A percentile compares a stretch with the other conserved stretches of the same genome.
These are phyloP conservation scores for Montipora foliosa DNA, from an alignment of 64 coral and sea anemone species.

Conservation along the genomic window DNA sequence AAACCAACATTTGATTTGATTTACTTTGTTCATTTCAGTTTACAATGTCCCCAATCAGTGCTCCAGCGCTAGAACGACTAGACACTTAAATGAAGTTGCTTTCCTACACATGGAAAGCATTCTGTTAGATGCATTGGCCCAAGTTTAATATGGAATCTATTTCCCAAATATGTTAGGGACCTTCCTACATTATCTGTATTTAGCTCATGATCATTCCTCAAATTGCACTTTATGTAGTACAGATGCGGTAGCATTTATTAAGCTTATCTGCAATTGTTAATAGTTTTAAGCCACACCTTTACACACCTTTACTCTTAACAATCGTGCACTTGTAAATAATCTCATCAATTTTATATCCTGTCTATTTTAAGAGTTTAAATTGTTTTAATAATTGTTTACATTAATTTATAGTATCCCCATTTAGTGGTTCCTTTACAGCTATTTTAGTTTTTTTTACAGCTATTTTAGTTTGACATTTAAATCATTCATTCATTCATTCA, in stretches of 20 bases:
- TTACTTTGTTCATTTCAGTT: no score
- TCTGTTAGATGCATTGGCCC: background rate
- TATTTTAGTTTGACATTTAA: background rate
- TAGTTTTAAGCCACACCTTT: background rate
- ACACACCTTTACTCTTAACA: background rate
- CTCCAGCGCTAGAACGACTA: no score
- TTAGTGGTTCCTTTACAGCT: slow-evolving; percentile 7
- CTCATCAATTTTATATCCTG: background rate
- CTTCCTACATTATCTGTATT: background rate
- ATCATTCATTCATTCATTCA: no score
- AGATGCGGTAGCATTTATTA: background rate
- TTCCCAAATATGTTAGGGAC: background rate
- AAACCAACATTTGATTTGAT: no score
- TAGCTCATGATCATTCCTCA: background rate
- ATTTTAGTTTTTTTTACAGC: background rate
- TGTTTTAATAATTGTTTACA: background rate
- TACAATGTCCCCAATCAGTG: no score
- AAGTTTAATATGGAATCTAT: background rate
- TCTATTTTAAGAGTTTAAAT: background rate
- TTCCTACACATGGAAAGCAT: no score
- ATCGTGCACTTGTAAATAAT: background rate
- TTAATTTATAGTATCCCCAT: background rate
- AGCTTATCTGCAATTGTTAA: no score
- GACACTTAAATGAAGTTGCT: no score
- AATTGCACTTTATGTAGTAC: background rate